Conservation (phyloP, 1,140 invertebrate genomes). For the Kradibia gibbosae region DNA sequence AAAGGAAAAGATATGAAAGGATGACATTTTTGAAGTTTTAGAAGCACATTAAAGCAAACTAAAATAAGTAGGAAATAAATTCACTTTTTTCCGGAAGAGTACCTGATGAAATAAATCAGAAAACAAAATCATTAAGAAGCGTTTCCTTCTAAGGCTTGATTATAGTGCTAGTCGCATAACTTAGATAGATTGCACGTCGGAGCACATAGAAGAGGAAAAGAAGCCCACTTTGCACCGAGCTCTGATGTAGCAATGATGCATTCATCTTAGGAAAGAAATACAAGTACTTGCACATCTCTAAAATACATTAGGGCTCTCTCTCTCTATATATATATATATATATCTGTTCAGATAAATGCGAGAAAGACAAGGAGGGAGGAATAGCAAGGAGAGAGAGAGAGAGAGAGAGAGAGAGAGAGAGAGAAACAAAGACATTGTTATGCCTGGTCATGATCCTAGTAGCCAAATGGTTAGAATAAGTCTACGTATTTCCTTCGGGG, state of each 20-base stretch:
- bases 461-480: neutral
- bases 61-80: slow-evolving; percentile 1
- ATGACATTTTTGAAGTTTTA: neutral
- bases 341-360: too few relatives aligned
- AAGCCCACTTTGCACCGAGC: neutral
- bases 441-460: neutral
- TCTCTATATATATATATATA: too few relatives aligned
- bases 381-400: too few relatives aligned
- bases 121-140: neutral
- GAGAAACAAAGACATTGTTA: too few relatives aligned
- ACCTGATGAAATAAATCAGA: neutral
- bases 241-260: neutral
- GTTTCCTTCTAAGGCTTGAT: neutral
- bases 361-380: too few relatives aligned
- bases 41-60: neutral
- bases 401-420: too few relatives aligned
- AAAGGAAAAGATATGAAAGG: too few relatives aligned
- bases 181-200: neutral
- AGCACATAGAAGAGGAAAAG: neutral
- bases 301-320: neutral
- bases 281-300: neutral
- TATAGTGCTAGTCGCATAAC: neutral
- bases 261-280: slow-evolving; percentile 8
- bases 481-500: neutral
- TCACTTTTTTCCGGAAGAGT: neutral